Percentiles rank a stretch among this genome's conserved stretches.
Evolutionary conservation across 1,140 invertebrate genomes (phyloP).

Genomic region (Ceratosolen solmsi): DNA sequence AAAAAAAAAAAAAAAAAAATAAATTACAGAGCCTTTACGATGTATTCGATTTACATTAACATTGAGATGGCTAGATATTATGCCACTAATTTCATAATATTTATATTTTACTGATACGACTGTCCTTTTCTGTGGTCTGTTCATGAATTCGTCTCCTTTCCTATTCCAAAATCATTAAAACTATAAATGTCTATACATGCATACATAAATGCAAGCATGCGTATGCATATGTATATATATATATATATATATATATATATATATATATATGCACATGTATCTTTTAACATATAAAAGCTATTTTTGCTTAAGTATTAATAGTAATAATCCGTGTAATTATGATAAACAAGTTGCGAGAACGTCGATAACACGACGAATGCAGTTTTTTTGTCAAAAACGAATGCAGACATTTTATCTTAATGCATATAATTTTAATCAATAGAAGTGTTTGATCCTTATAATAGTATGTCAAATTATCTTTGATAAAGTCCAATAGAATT

Average conservation of each 20-base stretch:
- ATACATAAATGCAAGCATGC: not conserved
- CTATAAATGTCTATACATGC: not conserved
- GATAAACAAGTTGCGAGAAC: slow-evolving; percentile 22
- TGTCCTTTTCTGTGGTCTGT: not conserved
- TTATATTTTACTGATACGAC: not conserved
- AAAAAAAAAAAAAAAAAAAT: no score
- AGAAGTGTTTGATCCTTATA: slow-evolving; percentile 24
- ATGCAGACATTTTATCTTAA: slow-evolving; percentile 24
- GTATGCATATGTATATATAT: no score
- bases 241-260: not conserved
- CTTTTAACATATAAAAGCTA: not conserved
- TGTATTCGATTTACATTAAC: slow-evolving; percentile 34
- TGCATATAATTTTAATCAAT: slow-evolving; percentile 38
- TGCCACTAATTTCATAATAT: not conserved
- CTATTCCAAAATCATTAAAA: not conserved
- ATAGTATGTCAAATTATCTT: not conserved
- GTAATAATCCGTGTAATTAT: slow-evolving; percentile 1
- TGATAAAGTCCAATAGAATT: not conserved
- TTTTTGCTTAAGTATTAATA: not conserved
- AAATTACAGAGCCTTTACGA: slow-evolving; percentile 35
- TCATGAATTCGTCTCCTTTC: not conserved
- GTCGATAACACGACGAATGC: not conserved
- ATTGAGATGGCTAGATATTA: not conserved
- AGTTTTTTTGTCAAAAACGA: slow-evolving; percentile 25
- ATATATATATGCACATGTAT: not conserved